Percentiles rank a stretch among this genome's conserved stretches.
Conservation (phyloP, 1,140 invertebrate species). For the Planococcus citri region DNA sequence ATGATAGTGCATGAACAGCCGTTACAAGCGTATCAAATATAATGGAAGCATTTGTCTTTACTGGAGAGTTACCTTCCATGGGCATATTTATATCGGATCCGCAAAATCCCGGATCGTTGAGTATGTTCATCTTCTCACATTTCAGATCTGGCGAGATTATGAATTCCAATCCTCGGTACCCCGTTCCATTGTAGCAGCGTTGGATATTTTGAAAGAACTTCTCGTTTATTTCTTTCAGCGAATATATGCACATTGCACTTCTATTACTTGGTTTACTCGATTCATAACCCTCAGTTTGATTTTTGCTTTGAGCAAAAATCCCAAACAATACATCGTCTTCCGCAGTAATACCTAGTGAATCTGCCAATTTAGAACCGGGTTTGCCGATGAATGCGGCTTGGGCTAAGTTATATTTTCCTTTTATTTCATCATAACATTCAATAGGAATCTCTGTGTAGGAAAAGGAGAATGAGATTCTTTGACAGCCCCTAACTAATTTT, state of each 20-base stretch:
- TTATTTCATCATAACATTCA: conserved; percentile 62
- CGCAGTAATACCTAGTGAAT: conserved; percentile 72
- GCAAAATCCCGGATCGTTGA: too few species aligned
- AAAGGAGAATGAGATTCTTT: conserved; percentile 90
- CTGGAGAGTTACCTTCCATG: too few species aligned
- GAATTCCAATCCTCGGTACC: too few species aligned
- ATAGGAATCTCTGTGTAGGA: conserved; percentile 97
- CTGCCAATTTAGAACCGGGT: conserved; percentile 76
- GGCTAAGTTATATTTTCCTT: conserved; percentile 76
- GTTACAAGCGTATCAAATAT: too few species aligned
- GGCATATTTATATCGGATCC: too few species aligned
- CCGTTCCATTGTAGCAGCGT: conserved; percentile 45
- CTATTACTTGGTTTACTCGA: conserved; percentile 49
- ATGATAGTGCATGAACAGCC: too few species aligned
- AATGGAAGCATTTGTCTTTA: too few species aligned
- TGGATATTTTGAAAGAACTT: conserved; percentile 98
- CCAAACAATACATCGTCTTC: conserved; percentile 91
- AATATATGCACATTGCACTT: conserved; percentile 88
- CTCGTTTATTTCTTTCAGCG: conserved; percentile 75
- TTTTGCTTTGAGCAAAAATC: conserved; percentile 77
- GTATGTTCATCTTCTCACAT: too few species aligned
- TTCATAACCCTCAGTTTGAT: conserved; percentile 43
- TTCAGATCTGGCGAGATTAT: too few species aligned
- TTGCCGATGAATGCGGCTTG: conserved; percentile 89
- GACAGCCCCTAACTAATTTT: conserved; percentile 88